Evolutionary conservation across 1,140 invertebrate species (phyloP).

Genomic region (Marisa cornuarietis): DNA sequence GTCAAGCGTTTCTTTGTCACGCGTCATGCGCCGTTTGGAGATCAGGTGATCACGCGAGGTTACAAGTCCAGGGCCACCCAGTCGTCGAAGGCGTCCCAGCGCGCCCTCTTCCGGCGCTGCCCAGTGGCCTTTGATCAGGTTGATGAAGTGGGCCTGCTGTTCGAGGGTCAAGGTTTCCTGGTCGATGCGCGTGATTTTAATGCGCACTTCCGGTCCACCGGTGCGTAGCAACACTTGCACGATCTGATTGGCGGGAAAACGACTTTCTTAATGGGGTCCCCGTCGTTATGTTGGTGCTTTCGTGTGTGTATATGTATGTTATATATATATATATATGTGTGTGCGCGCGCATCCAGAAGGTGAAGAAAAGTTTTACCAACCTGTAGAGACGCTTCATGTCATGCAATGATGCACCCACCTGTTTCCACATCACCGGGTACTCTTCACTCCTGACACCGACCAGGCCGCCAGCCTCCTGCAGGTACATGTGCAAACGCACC

Average conservation of each 20-base stretch:
- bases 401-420: conserved; percentile 9
- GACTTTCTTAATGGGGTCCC: not conserved
- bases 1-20: not conserved
- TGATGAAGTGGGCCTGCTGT: conserved; percentile 46
- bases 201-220: conserved; percentile 43
- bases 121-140: conserved; percentile 36
- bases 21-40: not conserved
- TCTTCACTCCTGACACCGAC: conserved; percentile 38
- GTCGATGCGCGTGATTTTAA: conserved; percentile 46
- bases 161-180: conserved; percentile 46
- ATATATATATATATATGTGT: not conserved
- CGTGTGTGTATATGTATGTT: not conserved
- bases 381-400: not conserved
- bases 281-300: not conserved
- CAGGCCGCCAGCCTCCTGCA: conserved; percentile 37
- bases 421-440: conserved; percentile 45
- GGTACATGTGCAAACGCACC: conserved; percentile 47
- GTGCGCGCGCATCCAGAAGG: not conserved
- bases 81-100: conserved; percentile 14
- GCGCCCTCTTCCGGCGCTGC: conserved; percentile 21
- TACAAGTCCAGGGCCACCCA: not conserved
- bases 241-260: conserved; percentile 9
- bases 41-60: not conserved
- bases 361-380: too few species aligned
- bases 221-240: conserved; percentile 46